These are phyloP conservation scores for Platorchestia sp. DNA, from an alignment of 1,140 invertebrate genomes.

Conservation along the genomic window DNA sequence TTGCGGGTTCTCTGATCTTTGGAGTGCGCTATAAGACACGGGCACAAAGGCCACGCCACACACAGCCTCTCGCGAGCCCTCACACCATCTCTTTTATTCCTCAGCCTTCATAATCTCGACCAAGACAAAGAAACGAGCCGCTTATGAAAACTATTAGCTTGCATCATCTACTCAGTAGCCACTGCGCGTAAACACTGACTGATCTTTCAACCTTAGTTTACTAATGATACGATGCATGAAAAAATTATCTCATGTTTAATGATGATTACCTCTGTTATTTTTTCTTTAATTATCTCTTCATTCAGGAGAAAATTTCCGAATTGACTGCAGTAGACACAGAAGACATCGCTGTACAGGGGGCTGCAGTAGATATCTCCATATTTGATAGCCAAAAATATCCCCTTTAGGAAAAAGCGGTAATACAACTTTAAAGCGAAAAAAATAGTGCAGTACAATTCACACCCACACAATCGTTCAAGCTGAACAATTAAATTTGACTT, in stretches of 20 bases:
- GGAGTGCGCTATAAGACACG: slow-evolving; percentile 38
- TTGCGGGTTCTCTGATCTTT: slow-evolving; percentile 33
- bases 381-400: too few relatives aligned
- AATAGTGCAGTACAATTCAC: neutral
- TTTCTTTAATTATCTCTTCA: too few relatives aligned
- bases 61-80: slow-evolving; percentile 14
- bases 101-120: slow-evolving; percentile 15
- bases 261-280: neutral
- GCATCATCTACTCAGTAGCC: slow-evolving; percentile 12
- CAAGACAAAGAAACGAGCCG: slow-evolving; percentile 13
- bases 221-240: neutral
- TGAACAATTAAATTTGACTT: neutral
- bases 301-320: neutral
- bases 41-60: slow-evolving; percentile 46
- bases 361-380: too few relatives aligned
- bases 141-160: neutral
- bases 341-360: too few relatives aligned
- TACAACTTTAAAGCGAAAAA: neutral
- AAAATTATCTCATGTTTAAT: neutral
- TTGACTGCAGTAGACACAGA: neutral
- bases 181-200: neutral
- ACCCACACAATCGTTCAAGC: neutral
- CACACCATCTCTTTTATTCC: slow-evolving; percentile 41
- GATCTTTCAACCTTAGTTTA: neutral
- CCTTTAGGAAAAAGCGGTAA: neutral